Conservation (phyloP, 1,140 invertebrate species). For the Drosophila busckii region DNA sequence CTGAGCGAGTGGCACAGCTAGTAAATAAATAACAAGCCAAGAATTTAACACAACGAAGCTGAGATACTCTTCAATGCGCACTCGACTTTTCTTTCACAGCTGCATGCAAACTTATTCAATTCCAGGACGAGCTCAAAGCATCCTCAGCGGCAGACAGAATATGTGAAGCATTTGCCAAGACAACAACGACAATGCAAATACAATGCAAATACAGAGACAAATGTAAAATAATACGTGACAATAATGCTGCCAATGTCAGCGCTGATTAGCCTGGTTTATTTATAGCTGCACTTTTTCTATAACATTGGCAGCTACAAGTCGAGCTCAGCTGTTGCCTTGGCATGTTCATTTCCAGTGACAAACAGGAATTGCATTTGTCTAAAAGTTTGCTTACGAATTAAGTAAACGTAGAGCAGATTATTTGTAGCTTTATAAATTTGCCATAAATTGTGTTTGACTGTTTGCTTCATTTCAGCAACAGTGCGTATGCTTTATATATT, state of each 20-base stretch:
- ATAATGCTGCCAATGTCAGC: constrained; percentile 61
- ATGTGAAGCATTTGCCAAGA: constrained; percentile 35
- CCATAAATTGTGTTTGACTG: too few species aligned
- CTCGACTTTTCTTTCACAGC: background rate
- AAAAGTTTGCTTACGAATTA: too few species aligned
- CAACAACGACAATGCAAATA: constrained; percentile 24
- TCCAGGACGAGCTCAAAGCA: background rate
- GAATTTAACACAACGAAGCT: background rate
- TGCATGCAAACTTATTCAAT: background rate
- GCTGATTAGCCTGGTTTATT: constrained; percentile 67
- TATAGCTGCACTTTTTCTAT: constrained; percentile 39
- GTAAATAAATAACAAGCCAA: constrained; percentile 62
- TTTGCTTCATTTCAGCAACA: constrained; percentile 9
- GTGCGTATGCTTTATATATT: constrained; percentile 3
- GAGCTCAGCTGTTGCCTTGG: too few species aligned
- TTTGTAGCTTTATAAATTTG: too few species aligned
- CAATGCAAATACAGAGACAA: constrained; percentile 55
- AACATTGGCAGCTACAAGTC: too few species aligned
- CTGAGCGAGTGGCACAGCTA: constrained; percentile 48
- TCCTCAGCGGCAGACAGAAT: constrained; percentile 38
- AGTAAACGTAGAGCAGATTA: too few species aligned
- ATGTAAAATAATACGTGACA: constrained; percentile 70
- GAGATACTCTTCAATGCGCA: constrained; percentile 2
- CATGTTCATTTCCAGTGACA: too few species aligned
- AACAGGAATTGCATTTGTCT: too few species aligned